These are phyloP conservation scores for Dicerorhinus sumatrensis DNA, from an alignment of 2,113 vertebrate species.

Conservation along the genomic window DNA sequence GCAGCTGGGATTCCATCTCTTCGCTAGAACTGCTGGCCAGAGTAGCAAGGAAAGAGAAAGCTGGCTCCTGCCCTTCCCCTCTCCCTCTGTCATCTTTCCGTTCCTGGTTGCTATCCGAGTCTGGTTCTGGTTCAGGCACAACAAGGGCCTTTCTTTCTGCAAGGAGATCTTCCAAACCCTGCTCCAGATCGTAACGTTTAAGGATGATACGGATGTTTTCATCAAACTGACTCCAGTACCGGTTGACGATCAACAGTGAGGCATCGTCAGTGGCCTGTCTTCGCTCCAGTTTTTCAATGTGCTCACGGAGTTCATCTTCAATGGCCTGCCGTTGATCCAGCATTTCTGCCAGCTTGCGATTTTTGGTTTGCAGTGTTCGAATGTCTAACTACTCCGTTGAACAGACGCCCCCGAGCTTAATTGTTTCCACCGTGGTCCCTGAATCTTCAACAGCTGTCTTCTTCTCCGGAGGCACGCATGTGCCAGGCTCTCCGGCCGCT, in stretches of 20 bases:
- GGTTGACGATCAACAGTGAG: conserved; percentile 96
- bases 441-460: conserved; percentile 92
- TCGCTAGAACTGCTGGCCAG: conserved; percentile 97
- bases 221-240: conserved; percentile 99
- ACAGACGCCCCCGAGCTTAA: conserved; percentile 96
- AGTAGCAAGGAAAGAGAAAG: conserved; percentile 96
- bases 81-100: conserved; percentile 90
- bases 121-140: conserved; percentile 94
- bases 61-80: conserved; percentile 91
- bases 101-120: conserved; percentile 97
- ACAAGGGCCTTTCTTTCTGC: conserved; percentile 88
- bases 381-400: conserved; percentile 98
- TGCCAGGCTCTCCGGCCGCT: conserved; percentile 88
- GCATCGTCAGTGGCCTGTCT: conserved; percentile 97
- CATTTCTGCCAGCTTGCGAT: conserved; percentile 95
- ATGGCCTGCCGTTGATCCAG: conserved; percentile 96
- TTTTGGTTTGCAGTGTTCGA: conserved; percentile 96
- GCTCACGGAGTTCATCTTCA: conserved; percentile 96
- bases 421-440: conserved; percentile 97
- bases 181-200: conserved; percentile 92
- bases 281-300: conserved; percentile 96
- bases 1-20: conserved; percentile 97
- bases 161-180: conserved; percentile 91
- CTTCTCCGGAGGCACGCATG: conserved; percentile 93
- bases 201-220: conserved; percentile 94